Evolutionary conservation across 2,888 invertebrate genomes (phyloP), one percentile per base, ranked within the genome.

Genomic region (Graphium colonna): DNA sequence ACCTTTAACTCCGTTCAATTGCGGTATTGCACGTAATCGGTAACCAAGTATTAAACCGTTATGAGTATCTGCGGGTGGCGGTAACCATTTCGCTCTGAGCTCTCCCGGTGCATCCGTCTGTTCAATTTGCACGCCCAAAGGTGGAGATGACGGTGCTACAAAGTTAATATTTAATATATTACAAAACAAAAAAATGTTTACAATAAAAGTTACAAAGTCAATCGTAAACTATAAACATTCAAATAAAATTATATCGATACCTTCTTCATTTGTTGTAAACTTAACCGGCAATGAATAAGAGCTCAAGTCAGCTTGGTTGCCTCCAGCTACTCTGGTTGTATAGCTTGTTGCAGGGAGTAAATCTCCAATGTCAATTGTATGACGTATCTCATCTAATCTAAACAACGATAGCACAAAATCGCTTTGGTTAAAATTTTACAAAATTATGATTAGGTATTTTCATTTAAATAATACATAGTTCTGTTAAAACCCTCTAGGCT

Each of bases 251-350:
- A 21, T 21, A 21, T 21, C 5, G 21, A n/a, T 68, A 89, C 90
- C 87, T 82, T 90, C 90, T 62, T 90, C 90, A 31, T 81, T 82
- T 4, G 90, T 90, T 39, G 80, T 83, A 54, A 90, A 90, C 51
- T 87, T 64, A 0, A 89, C 79, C 4, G 88, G 87, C 0, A 80
- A 65, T 0, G 85, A 86, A 47, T 77, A 90, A 4, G 81, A 73
- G 53, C 90, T 90, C 1, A 85, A 69, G 52, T 90, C 90, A 0
- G 88, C 87, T 52, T 82, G 84, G 56, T 90, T 90, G 0, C 87
- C 88, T 0, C 85, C 90, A 1, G 90, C 89, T 0, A 90, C 84
- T 56, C 90, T 71, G 0, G 79, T 87, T 0, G 79, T 75, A 40
- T 90, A 90, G 12, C 79, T 77, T 0, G 82, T 85, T 0, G 90